Evolutionary conservation across 2,113 vertebrate genomes (phyloP).

Genomic region (Aepyceros melampus): DNA sequence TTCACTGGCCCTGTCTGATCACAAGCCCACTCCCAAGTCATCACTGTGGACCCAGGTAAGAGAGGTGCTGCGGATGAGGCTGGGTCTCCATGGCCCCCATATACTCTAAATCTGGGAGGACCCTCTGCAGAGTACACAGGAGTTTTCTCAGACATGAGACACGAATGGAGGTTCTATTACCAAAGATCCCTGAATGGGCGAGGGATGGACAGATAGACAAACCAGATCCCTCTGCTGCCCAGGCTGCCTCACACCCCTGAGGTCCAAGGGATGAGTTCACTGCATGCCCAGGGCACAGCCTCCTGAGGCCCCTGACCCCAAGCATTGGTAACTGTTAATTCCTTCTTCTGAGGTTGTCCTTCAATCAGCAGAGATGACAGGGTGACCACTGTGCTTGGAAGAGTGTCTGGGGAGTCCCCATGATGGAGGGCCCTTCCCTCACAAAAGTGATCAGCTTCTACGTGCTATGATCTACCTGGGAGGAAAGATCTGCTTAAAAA

Average conservation of each 20-base stretch:
- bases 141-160: neutral
- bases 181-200: neutral
- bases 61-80: accelerated
- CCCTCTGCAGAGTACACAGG: accelerated
- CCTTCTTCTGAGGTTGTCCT: neutral
- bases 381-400: too few relatives aligned
- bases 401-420: neutral
- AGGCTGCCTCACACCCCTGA: accelerated
- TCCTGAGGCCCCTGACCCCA: neutral
- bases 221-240: neutral
- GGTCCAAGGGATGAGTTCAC: too few relatives aligned
- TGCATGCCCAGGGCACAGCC: neutral
- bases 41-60: neutral
- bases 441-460: accelerated
- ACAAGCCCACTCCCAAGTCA: neutral
- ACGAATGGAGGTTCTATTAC: accelerated
- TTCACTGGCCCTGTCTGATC: accelerated
- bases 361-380: neutral
- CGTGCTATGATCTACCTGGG: neutral
- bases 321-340: neutral
- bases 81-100: accelerated
- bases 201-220: neutral
- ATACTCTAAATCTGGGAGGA: accelerated
- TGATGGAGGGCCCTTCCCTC: neutral
- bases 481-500: neutral